Evolutionary conservation across 2,888 invertebrate genomes (phyloP), one percentile per base, ranked within the genome.

Genomic region (Bedellia somnulentella): DNA sequence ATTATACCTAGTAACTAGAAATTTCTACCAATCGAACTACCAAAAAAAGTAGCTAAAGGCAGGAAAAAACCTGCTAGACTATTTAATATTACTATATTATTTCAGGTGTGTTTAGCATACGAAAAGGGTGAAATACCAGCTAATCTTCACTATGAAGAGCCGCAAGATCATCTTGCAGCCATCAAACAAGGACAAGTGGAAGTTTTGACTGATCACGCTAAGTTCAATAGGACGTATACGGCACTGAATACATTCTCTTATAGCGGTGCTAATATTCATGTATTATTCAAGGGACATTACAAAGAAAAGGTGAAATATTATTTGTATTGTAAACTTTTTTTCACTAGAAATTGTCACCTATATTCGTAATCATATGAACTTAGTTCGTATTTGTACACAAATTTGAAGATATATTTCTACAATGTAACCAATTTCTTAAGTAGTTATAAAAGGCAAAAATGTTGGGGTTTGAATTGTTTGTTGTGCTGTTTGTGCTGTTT

Each of bases 241-340:
- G 59, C 57, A 2, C 1, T 60, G 2, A 63, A 61, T 30, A 49
- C 44, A 30, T 59, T 60, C 14, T 59, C 59, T 0, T 47, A 34
- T 8, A 45, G 47, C 24, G 63, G 63, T 0, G 48, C 43, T 2
- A 57, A 54, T 37, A 48, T 43, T 10, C 61, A 64, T 37, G 43
- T 51, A 1, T 38, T 62, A 2, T 37, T 62, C 14, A 59, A 59
- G 24, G 60, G 59, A 3, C 52, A 47, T 42, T 52, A 46, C 29
- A 62, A 58, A 27, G 29, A 42, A 28, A 62, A 59, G 51, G 62
- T 60, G 42, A 21, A 3, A n/a, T n/a, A n/a, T n/a, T n/a, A n/a
- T n/a, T n/a, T 29, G 14, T 24, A 22, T 17, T 10, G 25, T 32
- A 24, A 3, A 31, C 21, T 26, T 15, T 21, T 26, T 26, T 15